Base-by-base conservation (phyloP, 2,797 vertebrate species). In the Protosalanx chinensis region DNA sequence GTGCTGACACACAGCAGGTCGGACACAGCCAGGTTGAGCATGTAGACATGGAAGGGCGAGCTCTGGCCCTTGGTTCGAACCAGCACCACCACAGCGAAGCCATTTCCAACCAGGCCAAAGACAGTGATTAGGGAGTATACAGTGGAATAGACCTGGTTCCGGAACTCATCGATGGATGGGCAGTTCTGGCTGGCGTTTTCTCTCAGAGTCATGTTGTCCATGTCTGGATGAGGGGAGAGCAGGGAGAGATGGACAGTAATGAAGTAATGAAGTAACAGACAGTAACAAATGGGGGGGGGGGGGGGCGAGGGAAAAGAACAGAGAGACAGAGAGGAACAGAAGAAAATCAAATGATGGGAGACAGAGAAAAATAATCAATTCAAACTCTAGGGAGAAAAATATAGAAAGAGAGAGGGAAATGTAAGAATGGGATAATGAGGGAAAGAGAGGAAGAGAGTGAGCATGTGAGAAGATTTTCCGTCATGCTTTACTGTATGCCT, bases 1-100 rank as follows among this genome's bases (percentile, higher is more conserved):
- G 95, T 97, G 82, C 93, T 92, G 13, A 98, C 94, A 3, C 93
- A 97, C 27, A 99, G 90, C 76, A 99, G 87, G 81, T 99, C 97
- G 0, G 97, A 94, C 73, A 95, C 77, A 0, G 94, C 95, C 37
- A 99, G 89, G 87, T 98, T 98, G 49, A 97, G 70, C 95, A 99
- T 95, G 85, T 97, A 99, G 72, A 98, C 76, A 49, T 97, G 94
- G 77, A 98, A 98, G 12, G 96, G 91, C 0, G 95, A 94, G 61
- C 86, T 93, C 79, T 95, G 88, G 0, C 81, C 89, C 75, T 88
- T 91, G 0, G 94, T 96, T 56, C 83, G 91, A 57, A 97, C 85
- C 65, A 99, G 91, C 62, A 98, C 87, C 6, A 88, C 88, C 1
- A 98, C 86, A 59, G 95, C 96, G 0, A 98, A 90, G 8, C 94